These are phyloP conservation scores for Sitta carolinensis DNA, from an alignment of 2,797 vertebrate genomes.

Conservation along the genomic window DNA sequence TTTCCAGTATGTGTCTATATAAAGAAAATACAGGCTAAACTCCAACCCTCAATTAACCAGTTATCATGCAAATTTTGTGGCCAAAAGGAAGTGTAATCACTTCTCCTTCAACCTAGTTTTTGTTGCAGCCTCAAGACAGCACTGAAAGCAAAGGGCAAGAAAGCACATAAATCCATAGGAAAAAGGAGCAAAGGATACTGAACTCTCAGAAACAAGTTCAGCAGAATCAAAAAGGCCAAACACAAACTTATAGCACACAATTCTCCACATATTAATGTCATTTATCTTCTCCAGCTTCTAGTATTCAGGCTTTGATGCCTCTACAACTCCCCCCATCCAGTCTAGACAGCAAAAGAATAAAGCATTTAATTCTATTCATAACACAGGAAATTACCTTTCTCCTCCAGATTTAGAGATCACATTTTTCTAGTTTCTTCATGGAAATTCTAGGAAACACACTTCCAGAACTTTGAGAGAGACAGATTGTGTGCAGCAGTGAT, in stretches of 20 bases:
- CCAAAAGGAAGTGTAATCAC: background rate
- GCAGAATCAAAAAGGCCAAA: background rate
- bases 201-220: background rate
- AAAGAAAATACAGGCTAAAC: background rate
- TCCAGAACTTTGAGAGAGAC: background rate
- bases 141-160: background rate
- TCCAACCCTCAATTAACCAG: background rate
- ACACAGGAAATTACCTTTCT: background rate
- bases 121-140: background rate
- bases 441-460: background rate
- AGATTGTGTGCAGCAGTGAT: background rate
- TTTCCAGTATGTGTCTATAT: background rate
- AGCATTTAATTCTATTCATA: background rate
- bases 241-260: background rate
- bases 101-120: background rate
- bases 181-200: background rate
- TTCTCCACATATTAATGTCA: background rate
- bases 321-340: fast-evolving
- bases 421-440: background rate
- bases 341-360: background rate
- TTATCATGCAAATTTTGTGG: background rate
- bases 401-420: background rate
- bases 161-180: background rate
- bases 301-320: background rate
- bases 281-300: background rate